Evolutionary conservation across 2,888 invertebrate species (phyloP), one percentile per base, ranked within the genome.

Genomic region (Actias luna): DNA sequence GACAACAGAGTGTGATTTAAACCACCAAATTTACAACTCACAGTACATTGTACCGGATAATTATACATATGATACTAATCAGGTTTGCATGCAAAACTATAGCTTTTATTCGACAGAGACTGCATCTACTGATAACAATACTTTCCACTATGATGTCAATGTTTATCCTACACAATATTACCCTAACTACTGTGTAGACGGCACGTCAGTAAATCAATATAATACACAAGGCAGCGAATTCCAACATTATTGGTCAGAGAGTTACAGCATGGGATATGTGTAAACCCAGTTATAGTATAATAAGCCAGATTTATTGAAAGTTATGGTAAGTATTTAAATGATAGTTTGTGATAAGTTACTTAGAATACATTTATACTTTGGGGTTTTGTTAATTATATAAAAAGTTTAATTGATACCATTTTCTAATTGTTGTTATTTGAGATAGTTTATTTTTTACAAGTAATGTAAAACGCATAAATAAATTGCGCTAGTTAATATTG

Each of bases 121-220:
- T 55, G 55, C n/a, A 29, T n/a, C 22, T 16, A 29, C 27, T n/a
- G 16, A n/a, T 29, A 29, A 55, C 14, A 55, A 10, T 5, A 29
- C 29, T 2, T 55, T 75, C 68, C 62, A 63, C 52, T 69, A 69
- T 22, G 79, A 81, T 62, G 64, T 31, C 4, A 75, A 70, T 65
- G 58, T 73, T 12, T 82, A 82, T 65, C 80, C 82, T 18, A 81
- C 83, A 2, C 74, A 81, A 59, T 82, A 82, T 67, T 85, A 82
- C 66, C 81, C 83, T 1, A 59, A 58, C 60, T 64, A 69, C 27
- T 64, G 33, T 58, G 18, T 14, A 31, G 66, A 65, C 60, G 63
- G 36, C 16, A 16, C 10, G 55, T 3, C 55, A 55, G 5, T n/a
- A 29, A 22, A 61, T 5, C 58, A 58, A 57, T 57, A 14, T 39